These are phyloP conservation scores for Cavia aperea DNA, from an alignment of 2,113 vertebrate species.

Conservation along the genomic window DNA sequence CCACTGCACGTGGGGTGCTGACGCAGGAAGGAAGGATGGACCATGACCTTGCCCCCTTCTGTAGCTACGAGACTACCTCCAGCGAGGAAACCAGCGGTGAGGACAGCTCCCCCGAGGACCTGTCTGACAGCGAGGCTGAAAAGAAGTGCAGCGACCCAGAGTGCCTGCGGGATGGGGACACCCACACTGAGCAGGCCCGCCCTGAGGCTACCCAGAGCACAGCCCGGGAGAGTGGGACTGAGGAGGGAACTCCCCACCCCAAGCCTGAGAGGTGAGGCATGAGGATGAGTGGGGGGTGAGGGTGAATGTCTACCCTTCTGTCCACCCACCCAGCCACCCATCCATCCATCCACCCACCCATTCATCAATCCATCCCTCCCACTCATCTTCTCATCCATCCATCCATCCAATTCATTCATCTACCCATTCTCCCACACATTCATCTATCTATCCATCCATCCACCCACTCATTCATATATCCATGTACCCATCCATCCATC, in stretches of 20 bases:
- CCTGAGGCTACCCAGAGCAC: accelerated
- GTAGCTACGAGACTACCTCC: slow-evolving; percentile 94
- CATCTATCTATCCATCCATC: background rate
- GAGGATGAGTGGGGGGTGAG: background rate
- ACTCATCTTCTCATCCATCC: background rate
- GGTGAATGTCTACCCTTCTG: background rate
- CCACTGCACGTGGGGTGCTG: background rate
- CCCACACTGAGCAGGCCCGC: background rate
- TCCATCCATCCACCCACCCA: background rate
- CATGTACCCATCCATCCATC: accelerated
- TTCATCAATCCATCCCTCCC: background rate
- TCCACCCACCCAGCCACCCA: background rate
- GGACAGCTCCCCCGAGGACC: slow-evolving; percentile 75
- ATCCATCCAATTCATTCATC: background rate
- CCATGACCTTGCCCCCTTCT: slow-evolving; percentile 66
- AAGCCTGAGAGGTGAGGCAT: slow-evolving; percentile 68
- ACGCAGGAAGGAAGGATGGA: background rate
- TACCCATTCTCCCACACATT: too few species aligned
- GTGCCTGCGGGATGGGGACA: background rate
- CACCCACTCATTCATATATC: too few species aligned
- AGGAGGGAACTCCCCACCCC: slow-evolving; percentile 16
- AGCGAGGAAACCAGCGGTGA: slow-evolving; percentile 94
- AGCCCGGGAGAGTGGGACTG: background rate
- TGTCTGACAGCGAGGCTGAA: slow-evolving; percentile 70
- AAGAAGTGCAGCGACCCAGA: slow-evolving; percentile 37